phyloP scores from a whole-genome alignment of 2,797 vertebrate species.

The Salmo trutta region DNA sequence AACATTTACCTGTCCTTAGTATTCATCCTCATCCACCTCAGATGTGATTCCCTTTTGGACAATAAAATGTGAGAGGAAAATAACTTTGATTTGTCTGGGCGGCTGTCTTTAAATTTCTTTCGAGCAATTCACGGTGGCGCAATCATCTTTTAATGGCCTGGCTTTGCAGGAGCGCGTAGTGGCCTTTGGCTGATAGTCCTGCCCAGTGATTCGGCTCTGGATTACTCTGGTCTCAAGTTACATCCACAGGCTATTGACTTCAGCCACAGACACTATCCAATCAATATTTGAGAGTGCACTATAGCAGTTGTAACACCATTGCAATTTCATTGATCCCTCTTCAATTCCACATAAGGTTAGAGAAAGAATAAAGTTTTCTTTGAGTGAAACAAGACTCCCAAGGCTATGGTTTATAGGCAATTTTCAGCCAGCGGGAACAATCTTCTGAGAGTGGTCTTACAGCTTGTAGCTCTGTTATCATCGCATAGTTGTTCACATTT shows the following conservation, averaged over 20 bases:
- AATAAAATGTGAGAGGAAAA: conserved; percentile 25
- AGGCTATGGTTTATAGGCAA: too few species aligned
- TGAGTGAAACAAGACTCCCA: conserved; percentile 34
- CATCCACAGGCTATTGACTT: conserved; percentile 70
- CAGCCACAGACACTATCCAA: conserved; percentile 59
- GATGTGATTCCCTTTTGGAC: conserved; percentile 7
- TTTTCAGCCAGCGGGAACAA: too few species aligned
- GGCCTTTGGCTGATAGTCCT: conserved; percentile 42
- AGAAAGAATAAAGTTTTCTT: conserved; percentile 39
- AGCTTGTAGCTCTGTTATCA: too few species aligned
- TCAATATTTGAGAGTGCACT: conserved; percentile 64
- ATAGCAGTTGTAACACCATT: conserved; percentile 37
- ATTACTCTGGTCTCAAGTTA: conserved; percentile 54
- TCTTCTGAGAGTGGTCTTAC: too few species aligned
- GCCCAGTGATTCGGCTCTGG: conserved; percentile 44
- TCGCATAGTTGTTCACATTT: too few species aligned
- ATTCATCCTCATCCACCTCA: neutral
- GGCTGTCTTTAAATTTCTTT: conserved; percentile 40
- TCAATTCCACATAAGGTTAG: conserved; percentile 68
- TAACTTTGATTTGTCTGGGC: conserved; percentile 48
- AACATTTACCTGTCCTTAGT: neutral
- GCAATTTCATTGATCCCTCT: conserved; percentile 70
- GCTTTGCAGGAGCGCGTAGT: conserved; percentile 45
- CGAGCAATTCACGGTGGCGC: conserved; percentile 50
- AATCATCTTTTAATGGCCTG: conserved; percentile 63